Base-by-base conservation (phyloP, 2,888 invertebrate species). In the Salticus scenicus region DNA sequence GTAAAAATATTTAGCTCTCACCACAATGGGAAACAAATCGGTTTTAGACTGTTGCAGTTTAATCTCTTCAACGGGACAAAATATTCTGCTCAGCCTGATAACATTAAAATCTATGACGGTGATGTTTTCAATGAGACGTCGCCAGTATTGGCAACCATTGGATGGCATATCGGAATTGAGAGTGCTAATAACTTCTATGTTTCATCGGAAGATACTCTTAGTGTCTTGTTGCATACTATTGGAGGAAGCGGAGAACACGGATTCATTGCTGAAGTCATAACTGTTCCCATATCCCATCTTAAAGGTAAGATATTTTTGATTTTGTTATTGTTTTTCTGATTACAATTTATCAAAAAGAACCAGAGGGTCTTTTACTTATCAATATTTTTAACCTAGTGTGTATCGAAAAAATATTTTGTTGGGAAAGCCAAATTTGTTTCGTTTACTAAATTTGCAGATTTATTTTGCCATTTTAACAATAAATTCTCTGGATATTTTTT, bases 201-300 rank as follows among this genome's bases (percentile, higher is more conserved):
- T 10, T 89, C 89, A 12, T 74, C 88, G 8, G 88, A 83, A n/a
- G 81, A 57, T 70, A 89, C 89, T 20, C 91, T 99, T 89, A 97
- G 97, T 89, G 93, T 99, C 0, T 95, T 97, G 90, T 91, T 99
- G 27, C 96, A 98, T 90, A 98, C 98, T 0, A 98, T 98, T 89
- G 98, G 98, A 30, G 98, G 98, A 0, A 96, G 97, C 33, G 95
- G 95, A n/a, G 93, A 94, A 20, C 96, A 98, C 91, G 99, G 99
- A 30, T 99, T 99, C 90, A 96, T 99, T 88, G 99, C 99, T 20
- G 99, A 99, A 92, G 94, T 99, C 73, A 95, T 98, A 0, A 97
- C 98, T 0, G 92, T 98, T 57, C 99, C 99, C 0, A 96, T 97
- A 90, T 96, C 97, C 95, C 8, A 95, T 96, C 91, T 96, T 96